A percentile compares a stretch with the other conserved stretches of the same genome.
phyloP scores from a whole-genome alignment of 2,113 vertebrate species.

The Clarias macrocephalus region DNA sequence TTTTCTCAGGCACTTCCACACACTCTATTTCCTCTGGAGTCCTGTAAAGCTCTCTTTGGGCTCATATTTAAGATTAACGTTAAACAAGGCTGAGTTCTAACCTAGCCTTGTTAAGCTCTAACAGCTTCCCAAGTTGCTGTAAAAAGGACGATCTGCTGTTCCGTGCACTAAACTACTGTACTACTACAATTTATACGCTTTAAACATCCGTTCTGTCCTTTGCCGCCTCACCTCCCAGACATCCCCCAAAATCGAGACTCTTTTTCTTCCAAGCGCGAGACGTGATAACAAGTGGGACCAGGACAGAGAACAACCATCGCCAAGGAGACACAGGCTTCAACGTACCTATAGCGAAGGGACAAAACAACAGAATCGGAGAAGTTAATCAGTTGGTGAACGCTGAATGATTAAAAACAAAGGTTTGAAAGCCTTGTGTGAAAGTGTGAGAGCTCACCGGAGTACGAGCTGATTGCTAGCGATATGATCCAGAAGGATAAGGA shows the following conservation, averaged over 20 bases:
- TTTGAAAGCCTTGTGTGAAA: background rate
- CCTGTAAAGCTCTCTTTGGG: no score
- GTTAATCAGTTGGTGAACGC: no score
- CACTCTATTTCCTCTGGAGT: no score
- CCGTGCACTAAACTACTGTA: no score
- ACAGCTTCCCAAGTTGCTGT: no score
- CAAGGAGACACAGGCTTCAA: constrained; percentile 89
- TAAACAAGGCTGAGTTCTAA: no score
- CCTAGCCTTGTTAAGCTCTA: no score
- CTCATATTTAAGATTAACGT: no score
- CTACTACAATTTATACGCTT: no score
- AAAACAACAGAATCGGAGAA: background rate
- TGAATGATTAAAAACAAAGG: no score
- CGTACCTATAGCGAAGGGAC: constrained; percentile 71
- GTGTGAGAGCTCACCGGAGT: constrained; percentile 79
- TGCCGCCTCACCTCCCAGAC: constrained; percentile 92
- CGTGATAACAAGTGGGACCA: constrained; percentile 80
- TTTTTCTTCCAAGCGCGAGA: constrained; percentile 80
- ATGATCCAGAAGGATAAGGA: constrained; percentile 89
- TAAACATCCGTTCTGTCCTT: background rate
- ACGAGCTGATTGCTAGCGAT: constrained; percentile 83
- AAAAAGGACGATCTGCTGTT: background rate
- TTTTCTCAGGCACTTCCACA: no score
- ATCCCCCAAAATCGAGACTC: constrained; percentile 86
- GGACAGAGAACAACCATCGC: constrained; percentile 92